phyloP scores from a whole-genome alignment of 2,113 vertebrate species.

The Toxotes jaculatrix region DNA sequence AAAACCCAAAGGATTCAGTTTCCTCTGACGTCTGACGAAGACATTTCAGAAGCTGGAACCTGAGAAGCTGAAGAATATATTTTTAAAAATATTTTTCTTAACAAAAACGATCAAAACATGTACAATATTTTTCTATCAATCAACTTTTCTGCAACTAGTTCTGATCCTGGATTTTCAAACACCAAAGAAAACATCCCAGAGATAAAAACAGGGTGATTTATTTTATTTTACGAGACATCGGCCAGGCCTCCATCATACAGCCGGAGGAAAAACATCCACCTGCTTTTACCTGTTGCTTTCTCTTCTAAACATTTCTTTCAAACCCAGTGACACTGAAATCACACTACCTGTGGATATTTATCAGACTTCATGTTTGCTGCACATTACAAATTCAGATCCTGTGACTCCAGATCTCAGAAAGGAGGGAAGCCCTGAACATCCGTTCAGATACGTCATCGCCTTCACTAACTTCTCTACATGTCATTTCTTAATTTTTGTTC shows the following conservation, averaged over 20 bases:
- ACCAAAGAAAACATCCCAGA: slow-evolving; percentile 1
- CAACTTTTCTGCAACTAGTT: background rate
- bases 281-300: background rate
- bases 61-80: no score
- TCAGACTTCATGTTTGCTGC: no score
- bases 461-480: background rate
- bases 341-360: background rate
- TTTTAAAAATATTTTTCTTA: no score
- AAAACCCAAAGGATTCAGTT: no score
- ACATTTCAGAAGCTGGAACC: no score
- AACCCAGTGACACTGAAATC: background rate
- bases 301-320: background rate
- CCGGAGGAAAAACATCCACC: background rate
- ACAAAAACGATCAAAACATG: background rate
- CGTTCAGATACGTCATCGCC: background rate
- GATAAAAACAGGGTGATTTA: slow-evolving; percentile 33
- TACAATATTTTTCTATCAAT: background rate
- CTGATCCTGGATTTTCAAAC: background rate
- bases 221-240: slow-evolving; percentile 53
- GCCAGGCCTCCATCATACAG: background rate
- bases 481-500: background rate
- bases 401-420: background rate
- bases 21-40: no score
- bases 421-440: no score
- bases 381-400: background rate